Base-by-base conservation (phyloP, 2,888 invertebrate genomes). In the Troilus luridus region DNA sequence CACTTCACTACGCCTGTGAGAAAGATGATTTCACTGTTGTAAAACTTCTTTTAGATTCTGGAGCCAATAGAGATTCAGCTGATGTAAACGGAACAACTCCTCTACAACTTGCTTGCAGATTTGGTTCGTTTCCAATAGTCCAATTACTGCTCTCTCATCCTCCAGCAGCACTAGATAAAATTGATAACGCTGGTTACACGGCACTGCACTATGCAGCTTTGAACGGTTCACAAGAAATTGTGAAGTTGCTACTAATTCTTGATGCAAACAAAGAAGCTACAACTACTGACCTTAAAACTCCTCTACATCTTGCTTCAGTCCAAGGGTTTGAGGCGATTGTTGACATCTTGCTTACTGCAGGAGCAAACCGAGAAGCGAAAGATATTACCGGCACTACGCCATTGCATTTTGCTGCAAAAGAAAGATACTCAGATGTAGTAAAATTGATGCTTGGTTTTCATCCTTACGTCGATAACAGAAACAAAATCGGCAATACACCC, bases 1-100 rank as follows among this genome's bases (percentile, higher is more conserved):
- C 72, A 41, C 72, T 77, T 27, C 72, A 77, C 12, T 77, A 77
- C 19, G 72, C 72, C 72, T 77, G 72, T 64, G 64, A 64, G 64
- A 21, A 64, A 21, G 64, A 21, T 6, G 17, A 77, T 41, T 8
- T 9, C 0, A 19, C 7, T 1, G 27, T 77, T 8, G 41, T 77
- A 17, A 77, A 19, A 27, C 9, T 77, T 0, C 72, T 77, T 77
- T 77, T 77, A 24, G 17, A 77, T 14, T 77, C 72, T 24, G 27
- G 17, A 27, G 72, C 72, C 14, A 41, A 77, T 17, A 77, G 41
- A 9, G 41, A 77, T 41, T 17, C 72, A 8, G 8, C 24, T 41
- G 14, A 24, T 41, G 3, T 77, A 5, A 41, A 77, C 14, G 72
- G 41, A 0, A 41, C 27, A 1, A 77, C 72, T 17, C 72, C 72